Percentiles rank a stretch among this genome's conserved stretches.
Conservation (phyloP, 2,113 vertebrate genomes). For the Lanius collurio region DNA sequence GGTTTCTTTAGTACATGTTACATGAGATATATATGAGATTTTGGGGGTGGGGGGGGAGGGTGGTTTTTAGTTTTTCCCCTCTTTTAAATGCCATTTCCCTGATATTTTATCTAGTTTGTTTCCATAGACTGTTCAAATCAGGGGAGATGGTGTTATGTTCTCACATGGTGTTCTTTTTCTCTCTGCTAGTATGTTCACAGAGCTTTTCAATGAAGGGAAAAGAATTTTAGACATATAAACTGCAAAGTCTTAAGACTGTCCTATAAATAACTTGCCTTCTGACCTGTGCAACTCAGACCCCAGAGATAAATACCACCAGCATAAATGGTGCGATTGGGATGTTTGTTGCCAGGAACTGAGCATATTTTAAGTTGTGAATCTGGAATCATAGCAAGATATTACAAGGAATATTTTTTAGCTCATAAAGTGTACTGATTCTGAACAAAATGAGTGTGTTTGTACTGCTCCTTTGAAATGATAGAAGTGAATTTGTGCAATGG, state of each 20-base stretch:
- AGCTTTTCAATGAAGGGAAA: neutral
- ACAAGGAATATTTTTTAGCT: neutral
- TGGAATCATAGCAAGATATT: neutral
- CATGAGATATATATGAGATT: neutral
- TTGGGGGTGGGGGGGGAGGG: rapidly evolving
- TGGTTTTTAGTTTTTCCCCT: neutral
- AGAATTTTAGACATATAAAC: neutral
- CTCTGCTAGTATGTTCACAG: neutral
- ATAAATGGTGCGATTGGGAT: neutral
- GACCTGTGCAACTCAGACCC: neutral
- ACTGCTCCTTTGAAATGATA: neutral
- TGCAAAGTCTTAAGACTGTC: neutral
- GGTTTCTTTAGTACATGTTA: neutral
- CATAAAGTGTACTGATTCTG: neutral
- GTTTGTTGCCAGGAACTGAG: neutral
- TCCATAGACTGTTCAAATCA: neutral
- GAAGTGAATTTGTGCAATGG: neutral
- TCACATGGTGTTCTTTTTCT: neutral
- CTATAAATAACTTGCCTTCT: neutral
- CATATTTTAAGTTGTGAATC: rapidly evolving
- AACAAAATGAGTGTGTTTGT: neutral
- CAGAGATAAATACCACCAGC: neutral
- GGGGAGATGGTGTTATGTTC: neutral
- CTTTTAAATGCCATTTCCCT: neutral
- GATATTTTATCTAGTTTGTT: neutral